Evolutionary conservation across 2,113 vertebrate species (phyloP).

Genomic region (Chinchilla lanigera): DNA sequence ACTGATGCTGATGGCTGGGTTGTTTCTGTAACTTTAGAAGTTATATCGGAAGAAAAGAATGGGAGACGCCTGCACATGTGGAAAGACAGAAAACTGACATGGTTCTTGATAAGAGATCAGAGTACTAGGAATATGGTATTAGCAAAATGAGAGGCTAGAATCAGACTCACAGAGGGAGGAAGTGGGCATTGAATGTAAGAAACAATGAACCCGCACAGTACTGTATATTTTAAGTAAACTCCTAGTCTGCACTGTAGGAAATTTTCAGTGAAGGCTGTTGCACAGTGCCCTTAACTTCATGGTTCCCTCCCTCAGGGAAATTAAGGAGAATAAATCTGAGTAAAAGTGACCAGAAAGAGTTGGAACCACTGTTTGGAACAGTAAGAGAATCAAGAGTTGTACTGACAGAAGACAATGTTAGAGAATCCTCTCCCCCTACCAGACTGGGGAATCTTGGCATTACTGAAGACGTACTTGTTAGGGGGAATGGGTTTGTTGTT

Average conservation of each 20-base stretch:
- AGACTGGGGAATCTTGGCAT: not conserved
- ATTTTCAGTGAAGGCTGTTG: not conserved
- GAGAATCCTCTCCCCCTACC: not conserved
- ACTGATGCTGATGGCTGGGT: not conserved
- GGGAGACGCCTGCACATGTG: not conserved
- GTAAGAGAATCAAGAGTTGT: not conserved
- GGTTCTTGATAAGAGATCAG: not conserved
- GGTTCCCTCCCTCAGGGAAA: not conserved
- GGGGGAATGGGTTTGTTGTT: not conserved
- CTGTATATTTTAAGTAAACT: conserved; percentile 6
- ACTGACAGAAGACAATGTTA: not conserved
- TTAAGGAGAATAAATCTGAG: not conserved
- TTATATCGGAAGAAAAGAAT: not conserved
- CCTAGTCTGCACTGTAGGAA: not conserved
- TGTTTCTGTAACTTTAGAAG: not conserved
- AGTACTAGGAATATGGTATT: not conserved
- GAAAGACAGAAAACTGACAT: not conserved
- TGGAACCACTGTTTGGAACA: not conserved
- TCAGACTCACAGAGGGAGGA: not conserved
- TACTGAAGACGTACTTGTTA: not conserved
- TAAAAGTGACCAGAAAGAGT: not conserved
- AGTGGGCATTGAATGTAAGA: conserved; percentile 1
- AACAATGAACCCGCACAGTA: conserved; percentile 14
- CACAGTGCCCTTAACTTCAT: not conserved
- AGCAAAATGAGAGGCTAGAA: not conserved